Evolutionary conservation across 2,113 vertebrate species (phyloP).

Genomic region (Sturnus vulgaris): DNA sequence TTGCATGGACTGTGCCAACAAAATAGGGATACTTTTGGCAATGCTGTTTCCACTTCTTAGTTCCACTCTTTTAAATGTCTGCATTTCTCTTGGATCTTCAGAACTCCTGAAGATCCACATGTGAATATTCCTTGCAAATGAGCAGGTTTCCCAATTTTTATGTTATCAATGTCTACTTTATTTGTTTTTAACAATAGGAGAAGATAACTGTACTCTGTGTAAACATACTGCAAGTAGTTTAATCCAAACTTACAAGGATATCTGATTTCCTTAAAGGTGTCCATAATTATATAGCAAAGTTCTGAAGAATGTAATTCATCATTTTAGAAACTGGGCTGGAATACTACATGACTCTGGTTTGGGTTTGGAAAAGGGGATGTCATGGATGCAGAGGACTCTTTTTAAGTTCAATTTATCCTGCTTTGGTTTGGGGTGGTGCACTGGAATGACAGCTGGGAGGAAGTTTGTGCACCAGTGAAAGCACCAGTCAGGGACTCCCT

Average conservation of each 20-base stretch:
- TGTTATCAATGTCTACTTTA: not conserved
- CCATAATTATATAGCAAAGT: not conserved
- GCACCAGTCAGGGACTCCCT: not conserved
- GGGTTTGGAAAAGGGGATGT: not conserved
- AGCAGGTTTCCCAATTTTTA: not conserved
- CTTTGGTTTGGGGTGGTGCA: not conserved
- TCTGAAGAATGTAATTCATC: not conserved
- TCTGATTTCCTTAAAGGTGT: constrained; percentile 20
- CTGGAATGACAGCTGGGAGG: not conserved
- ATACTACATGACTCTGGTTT: fast-evolving
- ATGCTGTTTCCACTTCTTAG: not conserved
- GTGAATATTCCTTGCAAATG: not conserved
- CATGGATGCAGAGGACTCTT: not conserved
- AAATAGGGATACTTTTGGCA: not conserved
- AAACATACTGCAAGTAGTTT: constrained; percentile 1
- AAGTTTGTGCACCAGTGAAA: not conserved
- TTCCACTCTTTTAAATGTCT: not conserved
- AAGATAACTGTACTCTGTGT: not conserved
- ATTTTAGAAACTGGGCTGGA: not conserved
- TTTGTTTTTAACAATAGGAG: not conserved
- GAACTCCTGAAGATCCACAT: not conserved
- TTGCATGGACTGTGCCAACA: constrained; percentile 6
- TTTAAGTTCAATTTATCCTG: not conserved
- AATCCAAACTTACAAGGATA: not conserved
- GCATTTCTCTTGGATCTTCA: not conserved